A percentile compares a stretch with the other conserved stretches of the same genome.
Evolutionary conservation across 2,113 vertebrate genomes (phyloP).

Genomic region (Muntiacus muntjak): DNA sequence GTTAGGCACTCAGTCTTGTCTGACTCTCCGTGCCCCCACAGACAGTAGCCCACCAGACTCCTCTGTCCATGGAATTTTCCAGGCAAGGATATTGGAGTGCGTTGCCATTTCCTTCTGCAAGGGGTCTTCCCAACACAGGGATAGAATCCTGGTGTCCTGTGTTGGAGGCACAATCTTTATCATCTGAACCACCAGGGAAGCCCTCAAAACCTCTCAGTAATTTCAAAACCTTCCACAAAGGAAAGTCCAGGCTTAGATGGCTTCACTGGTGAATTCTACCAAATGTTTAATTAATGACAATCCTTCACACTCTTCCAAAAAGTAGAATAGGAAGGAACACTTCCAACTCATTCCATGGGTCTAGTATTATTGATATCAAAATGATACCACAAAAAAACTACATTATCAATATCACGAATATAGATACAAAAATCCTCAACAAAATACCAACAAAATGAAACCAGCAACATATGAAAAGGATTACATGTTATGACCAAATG

Average conservation of each 20-base stretch:
- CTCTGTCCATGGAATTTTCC: background rate
- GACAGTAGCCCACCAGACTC: background rate
- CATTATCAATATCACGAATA: background rate
- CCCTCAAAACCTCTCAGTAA: background rate
- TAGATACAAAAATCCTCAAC: background rate
- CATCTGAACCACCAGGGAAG: background rate
- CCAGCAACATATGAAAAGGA: background rate
- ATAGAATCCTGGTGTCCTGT: background rate
- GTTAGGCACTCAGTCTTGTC: background rate
- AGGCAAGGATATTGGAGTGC: background rate
- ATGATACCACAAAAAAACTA: background rate
- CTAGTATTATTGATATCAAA: background rate
- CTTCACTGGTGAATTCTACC: background rate
- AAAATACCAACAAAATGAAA: conserved; percentile 17
- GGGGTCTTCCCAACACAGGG: background rate
- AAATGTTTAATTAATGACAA: background rate
- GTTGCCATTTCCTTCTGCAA: background rate
- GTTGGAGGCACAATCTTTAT: background rate
- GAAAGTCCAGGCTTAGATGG: background rate
- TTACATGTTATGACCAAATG: background rate
- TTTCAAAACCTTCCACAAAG: background rate
- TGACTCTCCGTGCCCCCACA: rapidly evolving
- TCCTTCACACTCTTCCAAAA: background rate
- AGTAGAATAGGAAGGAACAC: background rate
- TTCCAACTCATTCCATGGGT: background rate